These are phyloP conservation scores for Liodrosophila aerea DNA, from an alignment of 2,888 invertebrate genomes.

Conservation along the genomic window DNA sequence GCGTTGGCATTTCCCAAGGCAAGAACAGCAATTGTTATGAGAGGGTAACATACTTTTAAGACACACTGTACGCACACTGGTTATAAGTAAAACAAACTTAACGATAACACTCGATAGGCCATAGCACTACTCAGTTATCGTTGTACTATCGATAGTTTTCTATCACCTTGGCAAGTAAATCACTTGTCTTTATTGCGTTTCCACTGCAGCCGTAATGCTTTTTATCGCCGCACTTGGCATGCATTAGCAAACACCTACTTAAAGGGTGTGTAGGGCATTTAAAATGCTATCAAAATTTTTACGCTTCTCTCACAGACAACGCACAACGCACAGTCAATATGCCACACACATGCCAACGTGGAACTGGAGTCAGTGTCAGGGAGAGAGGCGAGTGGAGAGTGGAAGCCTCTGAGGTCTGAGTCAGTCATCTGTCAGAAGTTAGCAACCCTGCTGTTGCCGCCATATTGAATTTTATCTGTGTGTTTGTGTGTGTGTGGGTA, in stretches of 20 bases:
- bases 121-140: no score
- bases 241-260: conserved; percentile 9
- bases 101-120: no score
- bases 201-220: no score
- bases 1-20: neutral
- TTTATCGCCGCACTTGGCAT: conserved; percentile 15
- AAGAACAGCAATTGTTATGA: neutral
- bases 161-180: no score
- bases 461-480: conserved; percentile 66
- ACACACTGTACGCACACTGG: no score
- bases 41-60: no score
- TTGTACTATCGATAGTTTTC: no score
- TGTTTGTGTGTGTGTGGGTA: conserved; percentile 31
- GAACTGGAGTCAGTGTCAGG: conserved; percentile 1
- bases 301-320: conserved; percentile 36
- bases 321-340: conserved; percentile 15
- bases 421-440: conserved; percentile 75
- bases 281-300: conserved; percentile 42
- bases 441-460: conserved; percentile 58
- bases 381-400: neutral
- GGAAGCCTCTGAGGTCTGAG: conserved; percentile 8
- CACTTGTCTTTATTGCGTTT: neutral
- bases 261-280: conserved; percentile 36
- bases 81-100: no score
- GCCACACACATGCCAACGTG: conserved; percentile 28